Evolutionary conservation across 2,113 vertebrate species (phyloP), one percentile per base, ranked within the genome.

Genomic region (Dicerorhinus sumatrensis): DNA sequence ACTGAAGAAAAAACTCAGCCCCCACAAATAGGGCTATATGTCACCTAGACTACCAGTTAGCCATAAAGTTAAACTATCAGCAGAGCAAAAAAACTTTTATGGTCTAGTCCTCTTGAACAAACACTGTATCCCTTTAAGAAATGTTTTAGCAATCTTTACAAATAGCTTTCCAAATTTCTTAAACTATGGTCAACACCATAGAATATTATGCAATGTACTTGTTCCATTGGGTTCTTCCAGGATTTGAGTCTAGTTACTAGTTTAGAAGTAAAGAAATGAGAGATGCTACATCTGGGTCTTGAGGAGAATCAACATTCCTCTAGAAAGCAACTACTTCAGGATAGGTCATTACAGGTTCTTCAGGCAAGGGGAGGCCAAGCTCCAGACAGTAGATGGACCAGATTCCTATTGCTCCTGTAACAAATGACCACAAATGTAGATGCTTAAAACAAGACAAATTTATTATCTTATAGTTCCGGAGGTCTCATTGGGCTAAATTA

Each of bases 71-170:
- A 89, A 90, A 89, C 8, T 36, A 27, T 70, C 36, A 93, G 60
- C n/a, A 87, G 51, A 76, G 27, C 46, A 76, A 69, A 96, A 51
- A 77, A 14, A 18, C 13, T 51, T 11, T 92, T 51, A 36, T 46
- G 69, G 60, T 85, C 39, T 58, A 56, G 13, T 75, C 48, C 27
- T 84, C 69, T 51, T 93, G 62, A 96, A 70, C 8, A 86, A 70
- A 83, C 63, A 51, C 8, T 31, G 1, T 54, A 14, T 77, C 23
- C 27, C 18, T 62, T 65, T 80, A 25, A 91, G 62, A 95, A 75
- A 60, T 67, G 69, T 79, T 87, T 93, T 36, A 93, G 63, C 29
- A 83, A 54, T 83, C 27, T 87, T 96, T 96, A 72, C 65, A 83
- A 87, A 46, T 21, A 54, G 63, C 48, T 77, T 72, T 63, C 54